These are phyloP conservation scores for Chroicocephalus ridibundus DNA, from an alignment of 2,113 vertebrate genomes.

Conservation along the genomic window DNA sequence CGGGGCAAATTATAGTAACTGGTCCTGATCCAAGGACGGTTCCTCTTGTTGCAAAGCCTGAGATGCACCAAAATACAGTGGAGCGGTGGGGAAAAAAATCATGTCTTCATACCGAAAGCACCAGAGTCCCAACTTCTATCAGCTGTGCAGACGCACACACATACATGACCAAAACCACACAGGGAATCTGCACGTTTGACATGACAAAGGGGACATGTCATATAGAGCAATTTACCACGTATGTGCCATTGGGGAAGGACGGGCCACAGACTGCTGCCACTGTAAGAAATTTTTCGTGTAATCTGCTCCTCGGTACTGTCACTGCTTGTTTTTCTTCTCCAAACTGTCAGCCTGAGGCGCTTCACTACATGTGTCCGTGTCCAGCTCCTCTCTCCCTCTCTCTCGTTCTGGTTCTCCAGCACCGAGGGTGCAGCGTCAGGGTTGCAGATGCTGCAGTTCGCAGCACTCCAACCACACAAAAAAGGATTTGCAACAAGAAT, in stretches of 20 bases:
- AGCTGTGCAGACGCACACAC: neutral
- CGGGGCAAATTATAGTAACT: neutral
- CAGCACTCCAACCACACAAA: neutral
- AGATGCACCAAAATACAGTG: neutral
- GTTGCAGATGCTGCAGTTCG: neutral
- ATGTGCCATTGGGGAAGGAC: neutral
- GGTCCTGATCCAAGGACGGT: neutral
- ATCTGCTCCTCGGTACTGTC: accelerated
- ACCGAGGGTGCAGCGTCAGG: neutral
- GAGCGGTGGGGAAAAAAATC: neutral
- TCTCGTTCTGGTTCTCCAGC: neutral
- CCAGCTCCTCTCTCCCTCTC: neutral
- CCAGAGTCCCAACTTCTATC: neutral
- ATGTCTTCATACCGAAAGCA: neutral
- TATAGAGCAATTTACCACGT: accelerated
- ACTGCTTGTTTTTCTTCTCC: neutral
- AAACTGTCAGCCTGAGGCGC: neutral
- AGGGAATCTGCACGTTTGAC: neutral
- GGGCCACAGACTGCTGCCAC: neutral
- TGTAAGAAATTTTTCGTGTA: neutral
- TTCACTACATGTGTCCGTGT: neutral
- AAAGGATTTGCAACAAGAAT: neutral
- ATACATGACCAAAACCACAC: neutral
- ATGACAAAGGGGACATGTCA: neutral
- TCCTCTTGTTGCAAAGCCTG: neutral